Evolutionary conservation across 2,797 vertebrate genomes (phyloP).

Genomic region (Gymnoscopelus braueri): DNA sequence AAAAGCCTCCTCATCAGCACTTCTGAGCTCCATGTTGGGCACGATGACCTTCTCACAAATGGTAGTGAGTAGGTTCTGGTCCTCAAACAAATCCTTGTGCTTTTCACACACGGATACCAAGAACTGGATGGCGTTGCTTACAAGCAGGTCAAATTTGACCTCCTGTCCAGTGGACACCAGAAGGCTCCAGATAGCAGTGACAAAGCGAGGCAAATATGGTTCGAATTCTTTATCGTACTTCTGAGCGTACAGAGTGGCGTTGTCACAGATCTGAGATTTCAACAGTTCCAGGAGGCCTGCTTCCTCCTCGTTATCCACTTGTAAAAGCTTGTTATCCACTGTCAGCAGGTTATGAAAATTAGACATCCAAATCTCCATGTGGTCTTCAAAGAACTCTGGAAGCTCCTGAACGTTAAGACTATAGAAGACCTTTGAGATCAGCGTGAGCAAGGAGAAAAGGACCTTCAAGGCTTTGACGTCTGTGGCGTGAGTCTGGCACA

Average conservation of each 20-base stretch:
- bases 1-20: conserved; percentile 98
- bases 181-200: conserved; percentile 98
- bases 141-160: conserved; percentile 98
- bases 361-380: conserved; percentile 99
- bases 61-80: conserved; percentile 95
- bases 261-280: conserved; percentile 99
- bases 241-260: conserved; percentile 96
- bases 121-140: conserved; percentile 99
- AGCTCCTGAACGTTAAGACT: conserved; percentile 99
- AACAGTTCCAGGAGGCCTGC: conserved; percentile 95
- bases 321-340: conserved; percentile 96
- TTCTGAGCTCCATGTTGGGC: conserved; percentile 99
- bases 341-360: conserved; percentile 96
- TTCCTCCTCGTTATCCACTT: conserved; percentile 98
- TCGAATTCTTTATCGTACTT: conserved; percentile 99
- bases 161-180: conserved; percentile 96
- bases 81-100: conserved; percentile 97
- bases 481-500: conserved; percentile 94
- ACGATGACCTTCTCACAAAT: conserved; percentile 99
- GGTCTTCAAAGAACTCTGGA: conserved; percentile 99
- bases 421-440: conserved; percentile 98
- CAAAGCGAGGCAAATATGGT: conserved; percentile 94
- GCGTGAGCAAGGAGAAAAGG: conserved; percentile 96
- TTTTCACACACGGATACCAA: conserved; percentile 97
- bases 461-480: conserved; percentile 94